These are phyloP conservation scores for Alloscopus bannaensis DNA, from an alignment of 2,888 invertebrate species.

Conservation along the genomic window DNA sequence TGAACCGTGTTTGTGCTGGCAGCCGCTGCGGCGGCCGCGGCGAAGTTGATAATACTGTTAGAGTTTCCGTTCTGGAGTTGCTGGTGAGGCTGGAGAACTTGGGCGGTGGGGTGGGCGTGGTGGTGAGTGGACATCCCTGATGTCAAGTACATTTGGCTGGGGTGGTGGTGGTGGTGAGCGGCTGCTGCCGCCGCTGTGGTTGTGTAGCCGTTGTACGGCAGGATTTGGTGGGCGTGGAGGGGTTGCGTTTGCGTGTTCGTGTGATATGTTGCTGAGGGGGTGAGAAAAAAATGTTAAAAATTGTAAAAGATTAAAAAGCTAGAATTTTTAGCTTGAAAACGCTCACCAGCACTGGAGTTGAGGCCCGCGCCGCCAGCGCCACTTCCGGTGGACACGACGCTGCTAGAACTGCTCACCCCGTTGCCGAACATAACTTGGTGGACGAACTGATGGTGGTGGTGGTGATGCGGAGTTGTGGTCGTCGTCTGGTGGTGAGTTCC, in stretches of 20 bases:
- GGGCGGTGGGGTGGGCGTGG: constrained; percentile 23
- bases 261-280: constrained; percentile 7
- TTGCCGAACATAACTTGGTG: constrained; percentile 46
- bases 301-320: neutral
- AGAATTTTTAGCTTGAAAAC: neutral
- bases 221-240: neutral
- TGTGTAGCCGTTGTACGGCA: neutral
- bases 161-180: constrained; percentile 7
- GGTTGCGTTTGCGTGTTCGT: neutral
- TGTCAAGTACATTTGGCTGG: constrained; percentile 16
- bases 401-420: constrained; percentile 24
- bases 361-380: neutral
- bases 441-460: constrained; percentile 39
- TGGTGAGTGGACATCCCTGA: constrained; percentile 55
- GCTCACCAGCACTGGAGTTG: constrained; percentile 17
- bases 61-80: constrained; percentile 16
- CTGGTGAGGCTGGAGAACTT: constrained; percentile 74
- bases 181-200: constrained; percentile 9
- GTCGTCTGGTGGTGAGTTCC: too few relatives aligned
- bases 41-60: constrained; percentile 24
- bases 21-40: constrained; percentile 16
- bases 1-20: constrained; percentile 20
- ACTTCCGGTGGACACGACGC: constrained; percentile 7
- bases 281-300: neutral
- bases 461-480: too few relatives aligned